Conservation (phyloP, 2,888 invertebrate genomes). For the Gortyna flavago region DNA sequence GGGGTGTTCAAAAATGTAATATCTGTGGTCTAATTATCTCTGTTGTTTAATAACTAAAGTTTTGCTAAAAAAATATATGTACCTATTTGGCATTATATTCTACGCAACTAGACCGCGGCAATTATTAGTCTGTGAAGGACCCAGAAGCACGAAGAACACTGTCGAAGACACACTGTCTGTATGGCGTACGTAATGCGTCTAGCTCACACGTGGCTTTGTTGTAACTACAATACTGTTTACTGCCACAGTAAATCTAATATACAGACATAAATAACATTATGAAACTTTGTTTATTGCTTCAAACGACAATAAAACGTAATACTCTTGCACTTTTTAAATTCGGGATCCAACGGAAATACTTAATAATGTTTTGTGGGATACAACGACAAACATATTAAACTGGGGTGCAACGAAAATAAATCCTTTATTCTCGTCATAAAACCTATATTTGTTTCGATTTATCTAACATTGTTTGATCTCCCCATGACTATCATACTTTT, state of each 20-base stretch:
- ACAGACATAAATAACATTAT: constrained; percentile 30
- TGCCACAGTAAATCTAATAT: constrained; percentile 35
- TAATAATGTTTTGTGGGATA: too few relatives aligned
- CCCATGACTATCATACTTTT: too few relatives aligned
- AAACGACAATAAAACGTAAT: too few relatives aligned
- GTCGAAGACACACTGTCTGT: not conserved
- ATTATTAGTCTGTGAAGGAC: not conserved
- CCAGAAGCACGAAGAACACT: not conserved
- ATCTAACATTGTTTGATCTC: too few relatives aligned
- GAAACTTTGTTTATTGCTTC: constrained; percentile 40
- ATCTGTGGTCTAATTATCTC: not conserved
- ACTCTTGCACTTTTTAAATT: too few relatives aligned
- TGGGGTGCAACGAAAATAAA: too few relatives aligned
- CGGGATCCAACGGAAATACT: too few relatives aligned
- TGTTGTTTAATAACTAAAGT: not conserved
- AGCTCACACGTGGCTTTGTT: constrained; percentile 6
- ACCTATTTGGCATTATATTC: not conserved
- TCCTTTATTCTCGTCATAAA: constrained; percentile 25
- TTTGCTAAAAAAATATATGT: not conserved
- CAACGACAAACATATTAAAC: too few relatives aligned
- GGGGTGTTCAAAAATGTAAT: not conserved
- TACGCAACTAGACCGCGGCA: not conserved
- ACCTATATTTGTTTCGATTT: constrained; percentile 36
- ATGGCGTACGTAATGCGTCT: not conserved
- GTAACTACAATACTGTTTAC: constrained; percentile 12